phyloP scores from a whole-genome alignment of 2,797 vertebrate species.

The Sparidentex hasta region DNA sequence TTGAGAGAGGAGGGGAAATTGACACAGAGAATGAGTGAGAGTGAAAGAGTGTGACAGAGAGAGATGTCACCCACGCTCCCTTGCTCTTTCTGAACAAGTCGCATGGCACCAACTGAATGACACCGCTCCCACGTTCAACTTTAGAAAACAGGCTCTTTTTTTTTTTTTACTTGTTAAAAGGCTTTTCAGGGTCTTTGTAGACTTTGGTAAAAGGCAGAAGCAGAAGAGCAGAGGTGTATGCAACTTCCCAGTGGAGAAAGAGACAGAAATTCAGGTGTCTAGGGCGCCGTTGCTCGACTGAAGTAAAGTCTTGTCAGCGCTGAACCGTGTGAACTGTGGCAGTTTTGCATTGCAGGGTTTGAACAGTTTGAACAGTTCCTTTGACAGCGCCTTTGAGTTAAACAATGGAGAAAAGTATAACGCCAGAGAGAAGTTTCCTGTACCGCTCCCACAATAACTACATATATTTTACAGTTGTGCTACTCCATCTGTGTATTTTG shows the following conservation, averaged over 20 bases:
- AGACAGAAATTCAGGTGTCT: slow-evolving; percentile 61
- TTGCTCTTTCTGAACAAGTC: slow-evolving; percentile 72
- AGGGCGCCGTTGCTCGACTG: slow-evolving; percentile 45
- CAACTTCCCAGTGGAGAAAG: slow-evolving; percentile 62
- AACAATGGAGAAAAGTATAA: slow-evolving; percentile 41
- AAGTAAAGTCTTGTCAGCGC: slow-evolving; percentile 62
- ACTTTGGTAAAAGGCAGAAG: slow-evolving; percentile 81
- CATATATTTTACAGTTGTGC: slow-evolving; percentile 15
- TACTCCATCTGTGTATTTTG: not conserved
- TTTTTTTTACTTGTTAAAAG: slow-evolving; percentile 80
- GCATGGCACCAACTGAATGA: slow-evolving; percentile 64
- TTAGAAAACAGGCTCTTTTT: slow-evolving; percentile 52
- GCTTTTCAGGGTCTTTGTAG: slow-evolving; percentile 80
- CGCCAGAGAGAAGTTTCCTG: slow-evolving; percentile 31
- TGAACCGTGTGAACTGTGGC: slow-evolving; percentile 64
- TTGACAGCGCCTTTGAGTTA: slow-evolving; percentile 21
- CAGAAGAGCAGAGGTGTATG: slow-evolving; percentile 69
- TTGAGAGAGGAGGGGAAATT: slow-evolving; percentile 64
- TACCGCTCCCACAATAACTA: slow-evolving; percentile 23
- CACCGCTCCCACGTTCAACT: slow-evolving; percentile 71
- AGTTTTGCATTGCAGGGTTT: slow-evolving; percentile 54
- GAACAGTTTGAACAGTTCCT: slow-evolving; percentile 27
- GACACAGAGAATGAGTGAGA: slow-evolving; percentile 71
- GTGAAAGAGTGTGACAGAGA: slow-evolving; percentile 70
- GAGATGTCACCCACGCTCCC: slow-evolving; percentile 79